These are phyloP conservation scores for Cladopsammia gracilis DNA, from an alignment of 64 coral and sea anemone genomes.

Conservation along the genomic window DNA sequence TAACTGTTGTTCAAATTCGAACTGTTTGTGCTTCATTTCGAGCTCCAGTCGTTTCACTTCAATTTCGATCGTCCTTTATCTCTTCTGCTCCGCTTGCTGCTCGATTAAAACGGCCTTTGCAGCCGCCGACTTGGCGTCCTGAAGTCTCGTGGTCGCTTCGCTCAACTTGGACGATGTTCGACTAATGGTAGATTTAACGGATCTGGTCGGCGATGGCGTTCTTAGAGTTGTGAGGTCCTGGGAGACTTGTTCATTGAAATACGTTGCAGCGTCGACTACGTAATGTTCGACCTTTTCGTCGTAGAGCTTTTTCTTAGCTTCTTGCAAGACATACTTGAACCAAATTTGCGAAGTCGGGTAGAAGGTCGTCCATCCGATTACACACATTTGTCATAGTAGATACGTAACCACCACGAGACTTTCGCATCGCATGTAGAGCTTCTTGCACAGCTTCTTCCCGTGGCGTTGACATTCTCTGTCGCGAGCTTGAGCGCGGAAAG, in stretches of 20 bases:
- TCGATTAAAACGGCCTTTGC: neutral
- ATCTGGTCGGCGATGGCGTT: neutral
- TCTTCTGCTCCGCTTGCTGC: neutral
- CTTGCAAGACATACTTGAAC: no score
- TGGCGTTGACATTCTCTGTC: no score
- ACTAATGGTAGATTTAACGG: neutral
- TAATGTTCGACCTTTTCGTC: neutral
- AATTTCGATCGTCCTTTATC: neutral
- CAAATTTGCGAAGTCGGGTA: no score
- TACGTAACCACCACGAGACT: no score
- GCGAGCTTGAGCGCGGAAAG: no score
- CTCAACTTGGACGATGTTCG: neutral
- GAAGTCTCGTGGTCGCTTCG: neutral
- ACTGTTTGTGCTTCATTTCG: slow-evolving; percentile 8
- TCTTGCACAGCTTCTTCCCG: no score
- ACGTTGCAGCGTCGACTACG: neutral
- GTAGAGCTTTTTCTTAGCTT: neutral
- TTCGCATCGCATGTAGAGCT: no score
- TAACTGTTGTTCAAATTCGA: neutral
- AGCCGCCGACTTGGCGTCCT: neutral
- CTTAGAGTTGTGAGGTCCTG: neutral
- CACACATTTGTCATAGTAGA: no score
- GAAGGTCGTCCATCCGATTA: no score
- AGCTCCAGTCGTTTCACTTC: neutral
- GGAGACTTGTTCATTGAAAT: slow-evolving; percentile 6